Evolutionary conservation across 2,888 invertebrate genomes (phyloP).

Genomic region (Cantharis lateralis): DNA sequence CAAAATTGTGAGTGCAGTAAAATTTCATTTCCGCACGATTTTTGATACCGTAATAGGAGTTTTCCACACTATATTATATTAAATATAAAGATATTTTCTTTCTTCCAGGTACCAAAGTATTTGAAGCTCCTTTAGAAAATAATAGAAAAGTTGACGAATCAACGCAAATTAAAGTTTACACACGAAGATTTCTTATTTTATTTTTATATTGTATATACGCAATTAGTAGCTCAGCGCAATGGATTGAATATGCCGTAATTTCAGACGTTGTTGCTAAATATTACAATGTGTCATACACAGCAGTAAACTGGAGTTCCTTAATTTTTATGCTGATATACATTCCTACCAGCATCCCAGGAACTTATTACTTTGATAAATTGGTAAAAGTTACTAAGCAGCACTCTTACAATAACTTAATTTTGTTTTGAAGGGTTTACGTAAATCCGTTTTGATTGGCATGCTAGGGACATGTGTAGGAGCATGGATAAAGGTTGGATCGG

Average conservation of each 20-base stretch:
- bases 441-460: neutral
- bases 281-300: conserved; percentile 70
- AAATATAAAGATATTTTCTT: neutral
- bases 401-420: neutral
- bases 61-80: too few relatives aligned
- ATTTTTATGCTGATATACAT: conserved; percentile 95
- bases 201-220: neutral
- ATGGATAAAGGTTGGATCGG: neutral
- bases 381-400: conserved; percentile 62
- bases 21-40: too few relatives aligned
- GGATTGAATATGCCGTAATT: conserved; percentile 95
- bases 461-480: neutral
- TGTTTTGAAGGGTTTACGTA: neutral
- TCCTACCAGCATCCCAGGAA: conserved; percentile 92
- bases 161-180: neutral
- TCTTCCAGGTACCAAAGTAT: neutral
- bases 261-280: conserved; percentile 78
- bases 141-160: neutral
- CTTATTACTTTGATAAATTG: conserved; percentile 89
- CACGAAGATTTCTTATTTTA: neutral
- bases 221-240: conserved; percentile 90
- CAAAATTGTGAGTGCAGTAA: too few relatives aligned
- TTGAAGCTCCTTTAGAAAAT: neutral
- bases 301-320: conserved; percentile 95
- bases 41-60: too few relatives aligned